Conservation (phyloP, 2,888 invertebrate species). For the Anagyrus pseudococci region DNA sequence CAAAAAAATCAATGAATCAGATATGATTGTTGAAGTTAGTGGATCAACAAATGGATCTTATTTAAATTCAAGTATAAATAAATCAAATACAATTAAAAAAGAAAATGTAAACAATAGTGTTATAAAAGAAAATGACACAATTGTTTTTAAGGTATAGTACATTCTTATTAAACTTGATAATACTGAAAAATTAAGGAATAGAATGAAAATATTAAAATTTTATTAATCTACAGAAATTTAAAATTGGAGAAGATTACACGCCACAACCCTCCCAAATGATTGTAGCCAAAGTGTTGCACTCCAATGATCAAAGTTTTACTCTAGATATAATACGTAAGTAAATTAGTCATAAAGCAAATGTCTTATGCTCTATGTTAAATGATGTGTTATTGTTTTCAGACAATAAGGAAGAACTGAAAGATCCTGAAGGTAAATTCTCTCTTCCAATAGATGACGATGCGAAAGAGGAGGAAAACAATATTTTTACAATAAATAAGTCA, state of each 20-base stretch:
- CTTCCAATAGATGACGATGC: conserved; percentile 47
- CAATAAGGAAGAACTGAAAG: conserved; percentile 52
- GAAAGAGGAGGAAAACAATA: not conserved
- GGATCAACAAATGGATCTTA: not conserved
- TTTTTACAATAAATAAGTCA: conserved; percentile 13
- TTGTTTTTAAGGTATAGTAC: conserved; percentile 48
- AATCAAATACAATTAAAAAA: conserved; percentile 20
- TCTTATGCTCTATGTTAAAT: conserved; percentile 6
- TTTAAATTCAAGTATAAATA: not conserved
- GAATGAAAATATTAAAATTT: conserved; percentile 6
- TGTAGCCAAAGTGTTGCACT: conserved; percentile 50
- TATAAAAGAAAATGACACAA: conserved; percentile 40
- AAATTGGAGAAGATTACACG: conserved; percentile 57
- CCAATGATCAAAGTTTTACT: conserved; percentile 37
- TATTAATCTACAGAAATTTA: conserved; percentile 53
- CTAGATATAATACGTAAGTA: conserved; percentile 48
- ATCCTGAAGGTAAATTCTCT: conserved; percentile 57
- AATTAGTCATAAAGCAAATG: not conserved
- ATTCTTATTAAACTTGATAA: conserved; percentile 9
- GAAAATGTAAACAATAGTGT: conserved; percentile 25
- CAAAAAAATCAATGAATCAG: conserved; percentile 16
- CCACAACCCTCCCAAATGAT: conserved; percentile 59
- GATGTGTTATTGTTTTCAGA: conserved; percentile 46
- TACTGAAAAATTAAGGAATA: too few relatives aligned
- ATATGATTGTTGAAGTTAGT: not conserved